Evolutionary conservation across 2,888 invertebrate species (phyloP), one percentile per base, ranked within the genome.

Genomic region (Agriopis leucophaearia): DNA sequence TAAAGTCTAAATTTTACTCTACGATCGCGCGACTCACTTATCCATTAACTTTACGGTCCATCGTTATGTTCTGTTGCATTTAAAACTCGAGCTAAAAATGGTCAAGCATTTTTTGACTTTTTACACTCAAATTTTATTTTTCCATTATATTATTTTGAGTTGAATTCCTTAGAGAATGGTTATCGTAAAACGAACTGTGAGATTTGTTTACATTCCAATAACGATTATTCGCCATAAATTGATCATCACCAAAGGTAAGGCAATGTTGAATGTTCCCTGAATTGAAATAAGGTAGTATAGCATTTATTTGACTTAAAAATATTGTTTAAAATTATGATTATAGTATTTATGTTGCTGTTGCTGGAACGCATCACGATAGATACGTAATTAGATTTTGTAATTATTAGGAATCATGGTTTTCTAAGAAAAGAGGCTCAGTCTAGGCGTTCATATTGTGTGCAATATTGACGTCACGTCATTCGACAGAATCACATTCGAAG

Each of bases 71-170:
- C 78, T 88, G 88, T 92, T 92, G 88, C 89, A 86, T 89, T 89
- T 81, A 81, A 75, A 83, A 87, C 86, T 90, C 94, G 94, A 94
- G 94, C 94, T 94, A 94, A 88, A 88, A 88, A 89, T 94, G 94
- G 94, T 94, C 94, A 94, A 93, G 92, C 89, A 92, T 94, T 94
- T 90, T 94, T 94, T 93, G 92, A 94, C 94, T 94, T 94, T 94
- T 94, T 94, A 94, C 94, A 92, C 94, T 94, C 94, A 94, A 94
- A 94, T 94, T 93, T 89, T 83, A 81, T 78, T 81, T 80, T 84
- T 86, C 74, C 70, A 73, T 78, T 83, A 81, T 82, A 87, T 87
- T 86, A 80, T 88, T 90, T 87, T 84, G 83, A 82, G 81, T 85
- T 86, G 81, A 83, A 79, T 90, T 88, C 82, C 81, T 79, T 88